These are phyloP conservation scores for Drosophila nigricruria DNA, from an alignment of 2,888 invertebrate species.

Conservation along the genomic window DNA sequence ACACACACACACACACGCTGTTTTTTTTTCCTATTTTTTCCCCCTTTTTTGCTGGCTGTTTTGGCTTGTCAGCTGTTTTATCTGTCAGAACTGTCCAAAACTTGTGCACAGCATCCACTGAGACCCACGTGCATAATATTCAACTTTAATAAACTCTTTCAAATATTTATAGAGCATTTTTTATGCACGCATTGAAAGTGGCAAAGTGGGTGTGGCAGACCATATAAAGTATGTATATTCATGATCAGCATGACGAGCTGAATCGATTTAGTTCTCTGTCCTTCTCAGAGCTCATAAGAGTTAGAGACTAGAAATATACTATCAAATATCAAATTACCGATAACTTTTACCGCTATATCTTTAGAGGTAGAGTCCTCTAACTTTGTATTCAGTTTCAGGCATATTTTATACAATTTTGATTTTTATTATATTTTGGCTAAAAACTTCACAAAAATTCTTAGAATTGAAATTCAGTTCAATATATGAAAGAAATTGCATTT, in stretches of 20 bases:
- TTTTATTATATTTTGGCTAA: background rate
- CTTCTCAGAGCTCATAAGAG: background rate
- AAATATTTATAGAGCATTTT: background rate
- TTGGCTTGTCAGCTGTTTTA: constrained; percentile 40
- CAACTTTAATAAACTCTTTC: constrained; percentile 32
- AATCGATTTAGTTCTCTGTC: background rate
- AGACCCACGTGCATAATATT: constrained; percentile 7
- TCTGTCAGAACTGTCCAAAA: constrained; percentile 45
- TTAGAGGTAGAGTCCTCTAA: background rate
- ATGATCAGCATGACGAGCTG: too few relatives aligned
- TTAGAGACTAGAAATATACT: background rate
- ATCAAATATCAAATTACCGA: background rate
- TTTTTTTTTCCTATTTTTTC: background rate
- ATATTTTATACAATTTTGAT: background rate
- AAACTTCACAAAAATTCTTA: background rate
- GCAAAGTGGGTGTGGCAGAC: background rate
- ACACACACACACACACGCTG: too few relatives aligned
- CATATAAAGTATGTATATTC: background rate
- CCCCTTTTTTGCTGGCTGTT: constrained; percentile 7
- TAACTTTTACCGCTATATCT: background rate
- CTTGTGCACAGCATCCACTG: constrained; percentile 9
- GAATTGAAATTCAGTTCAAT: too few relatives aligned
- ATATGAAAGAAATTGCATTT: background rate
- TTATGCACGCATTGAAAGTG: background rate
- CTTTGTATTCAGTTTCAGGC: background rate